Conservation (phyloP, 2,888 invertebrate species). For the Caenorhabditis japonica region DNA sequence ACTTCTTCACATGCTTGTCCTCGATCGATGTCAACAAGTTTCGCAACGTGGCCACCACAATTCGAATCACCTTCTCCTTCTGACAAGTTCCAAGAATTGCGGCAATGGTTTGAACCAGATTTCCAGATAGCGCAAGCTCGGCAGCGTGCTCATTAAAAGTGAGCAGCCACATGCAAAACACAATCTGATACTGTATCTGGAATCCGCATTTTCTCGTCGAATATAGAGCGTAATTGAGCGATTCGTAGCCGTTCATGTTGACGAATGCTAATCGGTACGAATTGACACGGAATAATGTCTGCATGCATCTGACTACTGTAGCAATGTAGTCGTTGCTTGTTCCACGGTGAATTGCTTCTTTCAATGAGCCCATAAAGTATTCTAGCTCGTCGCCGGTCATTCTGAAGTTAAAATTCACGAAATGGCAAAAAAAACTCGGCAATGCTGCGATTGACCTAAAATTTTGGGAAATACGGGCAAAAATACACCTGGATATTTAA, state of each 20-base stretch:
- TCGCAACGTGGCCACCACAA: constrained; percentile 94
- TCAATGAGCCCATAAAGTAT: constrained; percentile 43
- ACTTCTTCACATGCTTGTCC: constrained; percentile 82
- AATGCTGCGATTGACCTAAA: too few relatives aligned
- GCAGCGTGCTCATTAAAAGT: constrained; percentile 94
- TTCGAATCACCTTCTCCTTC: constrained; percentile 87
- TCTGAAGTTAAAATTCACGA: too few relatives aligned
- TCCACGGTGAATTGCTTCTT: constrained; percentile 36
- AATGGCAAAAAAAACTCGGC: too few relatives aligned
- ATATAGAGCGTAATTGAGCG: constrained; percentile 34
- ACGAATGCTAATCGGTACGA: constrained; percentile 40
- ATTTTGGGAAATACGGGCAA: neutral
- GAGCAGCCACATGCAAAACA: constrained; percentile 84
- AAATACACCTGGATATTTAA: neutral
- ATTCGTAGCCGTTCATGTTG: constrained; percentile 41
- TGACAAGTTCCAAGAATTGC: constrained; percentile 94
- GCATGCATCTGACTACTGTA: constrained; percentile 39
- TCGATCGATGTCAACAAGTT: constrained; percentile 96
- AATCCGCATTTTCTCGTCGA: constrained; percentile 48
- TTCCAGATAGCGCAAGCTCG: constrained; percentile 85
- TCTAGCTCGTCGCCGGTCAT: constrained; percentile 44
- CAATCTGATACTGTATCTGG: constrained; percentile 49
- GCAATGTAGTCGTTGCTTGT: constrained; percentile 45
- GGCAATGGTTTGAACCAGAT: constrained; percentile 91
- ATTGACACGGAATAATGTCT: constrained; percentile 39